phyloP scores from a whole-genome alignment of 2,888 invertebrate species.

The Boloria euphrosyne region DNA sequence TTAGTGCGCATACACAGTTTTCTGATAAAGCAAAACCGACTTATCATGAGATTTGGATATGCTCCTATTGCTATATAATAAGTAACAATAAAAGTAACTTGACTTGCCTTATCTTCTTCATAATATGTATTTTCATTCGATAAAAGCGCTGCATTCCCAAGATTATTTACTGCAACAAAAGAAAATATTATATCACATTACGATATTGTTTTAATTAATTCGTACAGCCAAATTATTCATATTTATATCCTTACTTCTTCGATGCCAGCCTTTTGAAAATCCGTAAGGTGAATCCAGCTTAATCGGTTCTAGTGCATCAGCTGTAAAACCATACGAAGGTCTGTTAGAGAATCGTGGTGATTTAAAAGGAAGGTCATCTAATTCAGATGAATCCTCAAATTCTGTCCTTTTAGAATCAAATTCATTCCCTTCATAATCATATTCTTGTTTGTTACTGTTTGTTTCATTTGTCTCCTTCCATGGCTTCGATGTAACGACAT shows the following conservation, averaged over 20 bases:
- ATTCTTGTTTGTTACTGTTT: constrained; percentile 46
- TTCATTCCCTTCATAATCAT: constrained; percentile 54
- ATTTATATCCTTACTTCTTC: constrained; percentile 65
- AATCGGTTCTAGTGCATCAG: constrained; percentile 57
- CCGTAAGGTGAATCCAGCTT: constrained; percentile 66
- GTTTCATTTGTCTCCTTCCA: constrained; percentile 64
- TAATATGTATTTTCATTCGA: constrained; percentile 60
- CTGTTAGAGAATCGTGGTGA: constrained; percentile 81
- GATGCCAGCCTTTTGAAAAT: constrained; percentile 73
- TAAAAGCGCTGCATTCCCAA: constrained; percentile 61
- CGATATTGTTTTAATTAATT: not conserved
- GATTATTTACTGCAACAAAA: constrained; percentile 80
- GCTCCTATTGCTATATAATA: not conserved
- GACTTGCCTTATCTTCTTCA: constrained; percentile 58
- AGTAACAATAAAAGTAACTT: not conserved
- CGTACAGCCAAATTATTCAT: not conserved
- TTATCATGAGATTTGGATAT: too few species aligned
- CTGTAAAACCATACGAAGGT: constrained; percentile 79
- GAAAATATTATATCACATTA: constrained; percentile 26
- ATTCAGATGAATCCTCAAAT: constrained; percentile 49
- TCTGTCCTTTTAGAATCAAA: constrained; percentile 66
- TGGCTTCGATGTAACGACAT: constrained; percentile 91
- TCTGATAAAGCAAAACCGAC: too few species aligned
- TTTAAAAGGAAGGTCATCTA: constrained; percentile 65
- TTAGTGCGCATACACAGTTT: too few species aligned